Conservation (phyloP, 2,113 vertebrate species). For the Baryphthengus martii region DNA sequence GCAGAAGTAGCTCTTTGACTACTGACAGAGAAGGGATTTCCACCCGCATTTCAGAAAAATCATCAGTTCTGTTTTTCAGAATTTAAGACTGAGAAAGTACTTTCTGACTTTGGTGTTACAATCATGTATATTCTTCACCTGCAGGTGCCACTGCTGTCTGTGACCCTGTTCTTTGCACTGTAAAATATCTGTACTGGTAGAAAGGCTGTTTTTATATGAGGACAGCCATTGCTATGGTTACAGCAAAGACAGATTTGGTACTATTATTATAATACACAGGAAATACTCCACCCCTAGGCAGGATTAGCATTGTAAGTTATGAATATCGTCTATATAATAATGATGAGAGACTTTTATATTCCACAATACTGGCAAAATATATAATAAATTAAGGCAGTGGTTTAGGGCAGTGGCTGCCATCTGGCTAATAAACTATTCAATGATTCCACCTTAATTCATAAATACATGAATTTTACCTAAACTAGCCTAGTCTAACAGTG, state of each 20-base stretch:
- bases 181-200: not conserved
- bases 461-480: not conserved
- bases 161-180: not conserved
- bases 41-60: not conserved
- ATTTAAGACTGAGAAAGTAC: not conserved
- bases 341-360: not conserved
- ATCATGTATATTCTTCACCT: not conserved
- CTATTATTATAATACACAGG: not conserved
- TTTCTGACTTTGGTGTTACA: not conserved
- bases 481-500: not conserved
- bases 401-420: not conserved
- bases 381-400: not conserved
- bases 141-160: not conserved
- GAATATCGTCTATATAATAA: not conserved
- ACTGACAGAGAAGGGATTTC: not conserved
- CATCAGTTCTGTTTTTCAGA: slow-evolving; percentile 6
- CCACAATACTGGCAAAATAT: not conserved
- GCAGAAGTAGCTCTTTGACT: not conserved
- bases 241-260: not conserved
- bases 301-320: not conserved
- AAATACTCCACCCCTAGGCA: not conserved
- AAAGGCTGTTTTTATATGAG: not conserved
- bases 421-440: not conserved
- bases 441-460: not conserved
- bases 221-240: slow-evolving; percentile 44